Base-by-base conservation (phyloP, 2,113 vertebrate genomes). In the Gavialis gangeticus region DNA sequence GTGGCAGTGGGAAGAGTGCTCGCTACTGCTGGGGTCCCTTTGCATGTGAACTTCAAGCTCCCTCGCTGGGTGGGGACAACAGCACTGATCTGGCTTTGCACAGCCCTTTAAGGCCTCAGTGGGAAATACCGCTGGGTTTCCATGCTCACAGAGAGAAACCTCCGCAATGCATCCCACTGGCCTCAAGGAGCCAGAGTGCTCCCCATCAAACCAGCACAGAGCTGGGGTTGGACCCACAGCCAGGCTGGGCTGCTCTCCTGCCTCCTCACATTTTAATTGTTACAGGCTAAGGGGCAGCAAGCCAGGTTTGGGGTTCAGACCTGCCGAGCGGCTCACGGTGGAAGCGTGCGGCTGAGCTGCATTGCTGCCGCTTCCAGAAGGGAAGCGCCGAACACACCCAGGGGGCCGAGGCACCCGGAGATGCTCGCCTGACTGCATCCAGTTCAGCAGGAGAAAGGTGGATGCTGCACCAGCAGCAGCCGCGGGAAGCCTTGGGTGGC, bases 391-490 rank as follows among this genome's bases (percentile, higher is more conserved):
- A 9, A 14, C 21, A 21, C 46, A 84, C 46, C 60, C 75, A 93
- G 54, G 79, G 78, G 27, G 62, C 54, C 76, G 84, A 80, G 8
- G 46, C 46, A 9, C 30, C 59, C 4, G 3, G 34, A 67, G 54
- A 79, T 3, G 9, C 2, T 2, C 14, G 63, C 5, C 1, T 19
- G 18, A 14, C 17, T 15, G 22, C 1, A 1, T 0, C 34, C 30
- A 82, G 78, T 0, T 1, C 25, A 1, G 5, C 4, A 63, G 75
- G 18, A 34, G 0, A 56, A 73, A 55, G 58, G 27, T 24, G 28
- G 28, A 27, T 7, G 37, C 37, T 46, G 37, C 37, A 46, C 37
- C 37, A 46, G 37, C 37, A 46, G 37, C 37, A 46, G 37, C 37
- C 37, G 37, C 37, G 5, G 37, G 37, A 6, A 46, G 37, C 37